Base-by-base conservation (phyloP, 2,797 vertebrate genomes). In the Scolopax bukidnonensis region DNA sequence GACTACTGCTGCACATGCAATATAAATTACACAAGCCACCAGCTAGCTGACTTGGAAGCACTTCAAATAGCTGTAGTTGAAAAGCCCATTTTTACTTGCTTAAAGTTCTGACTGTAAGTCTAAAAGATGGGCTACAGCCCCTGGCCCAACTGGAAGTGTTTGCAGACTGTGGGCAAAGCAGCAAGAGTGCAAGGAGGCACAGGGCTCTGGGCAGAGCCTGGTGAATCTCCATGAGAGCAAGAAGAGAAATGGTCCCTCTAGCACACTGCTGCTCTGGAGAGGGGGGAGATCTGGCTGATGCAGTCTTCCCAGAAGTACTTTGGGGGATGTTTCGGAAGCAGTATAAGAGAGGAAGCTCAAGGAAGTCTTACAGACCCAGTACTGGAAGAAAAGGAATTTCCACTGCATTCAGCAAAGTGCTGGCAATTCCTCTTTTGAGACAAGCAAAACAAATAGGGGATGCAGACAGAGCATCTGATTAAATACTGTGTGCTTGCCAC, bases 211-310 rank as follows among this genome's bases (percentile, higher is more conserved):
- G 67, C 51, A 54, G 51, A 32, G 61, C 19, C 16, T 61, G 53
- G 60, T 47, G 23, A 69, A 65, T 36, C 47, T 20, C 8, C 16
- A 7, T 23, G 0, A 1, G 36, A 36, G 36, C 30, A 5, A 36
- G 7, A 32, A 33, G 45, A 71, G 43, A 38, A 79, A 36, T 2
- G 11, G 53, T 70, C 75, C 48, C 50, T 41, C 45, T 24, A 16
- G 57, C 8, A 1, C 10, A 3, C 53, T 32, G 15, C 9, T 59
- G 20, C 45, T 3, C 45, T 3, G 4, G 43, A 32, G 36, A 32
- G 3, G 1, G 3, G 24, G 20, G 15, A 33, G 11, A 57, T 38
- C 33, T 73, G 1, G 1, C 16, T 13, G 45, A 4, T 19, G n/a
- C 5, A 1, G 17, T 57, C 60, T 19, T 56, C 15, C 9, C 43